phyloP scores from a whole-genome alignment of 53 echinoderm and acorn worm species.

The Antedon mediterranea region DNA sequence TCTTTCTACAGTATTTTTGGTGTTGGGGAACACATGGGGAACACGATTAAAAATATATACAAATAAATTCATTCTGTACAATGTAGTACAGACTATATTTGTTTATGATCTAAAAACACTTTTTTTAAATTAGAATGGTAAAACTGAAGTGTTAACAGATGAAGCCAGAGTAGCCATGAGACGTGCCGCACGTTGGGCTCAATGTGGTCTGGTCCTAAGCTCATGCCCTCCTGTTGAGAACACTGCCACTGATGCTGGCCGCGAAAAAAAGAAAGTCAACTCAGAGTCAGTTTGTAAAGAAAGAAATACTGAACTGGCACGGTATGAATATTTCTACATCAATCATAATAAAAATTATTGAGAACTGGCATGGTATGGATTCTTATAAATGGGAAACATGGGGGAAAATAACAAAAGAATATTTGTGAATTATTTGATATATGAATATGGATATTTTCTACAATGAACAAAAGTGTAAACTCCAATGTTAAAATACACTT shows the following conservation, averaged over 20 bases:
- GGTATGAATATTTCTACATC: constrained; percentile 30
- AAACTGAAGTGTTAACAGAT: constrained; percentile 69
- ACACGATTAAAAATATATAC: too few species aligned
- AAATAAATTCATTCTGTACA: too few species aligned
- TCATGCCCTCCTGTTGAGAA: constrained; percentile 51
- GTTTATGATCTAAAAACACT: too few species aligned
- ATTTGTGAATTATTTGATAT: too few species aligned
- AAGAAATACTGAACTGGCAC: constrained; percentile 66
- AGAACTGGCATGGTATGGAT: constrained; percentile 77
- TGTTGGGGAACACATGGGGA: too few species aligned
- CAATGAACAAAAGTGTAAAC: neutral
- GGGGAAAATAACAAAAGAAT: too few species aligned
- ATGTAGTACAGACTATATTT: too few species aligned
- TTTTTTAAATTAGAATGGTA: constrained; percentile 29
- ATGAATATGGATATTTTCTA: too few species aligned
- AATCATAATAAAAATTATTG: too few species aligned
- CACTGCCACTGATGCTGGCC: constrained; percentile 34
- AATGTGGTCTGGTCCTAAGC: constrained; percentile 66
- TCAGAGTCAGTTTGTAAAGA: constrained; percentile 67
- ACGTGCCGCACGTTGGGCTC: constrained; percentile 66
- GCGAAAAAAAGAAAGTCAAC: constrained; percentile 60
- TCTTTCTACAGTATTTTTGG: too few species aligned
- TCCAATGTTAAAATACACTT: neutral
- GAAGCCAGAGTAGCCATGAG: constrained; percentile 53
- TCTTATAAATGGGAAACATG: too few species aligned